Base-by-base conservation (phyloP, 2,113 vertebrate species). In the Ictalurus punctatus region DNA sequence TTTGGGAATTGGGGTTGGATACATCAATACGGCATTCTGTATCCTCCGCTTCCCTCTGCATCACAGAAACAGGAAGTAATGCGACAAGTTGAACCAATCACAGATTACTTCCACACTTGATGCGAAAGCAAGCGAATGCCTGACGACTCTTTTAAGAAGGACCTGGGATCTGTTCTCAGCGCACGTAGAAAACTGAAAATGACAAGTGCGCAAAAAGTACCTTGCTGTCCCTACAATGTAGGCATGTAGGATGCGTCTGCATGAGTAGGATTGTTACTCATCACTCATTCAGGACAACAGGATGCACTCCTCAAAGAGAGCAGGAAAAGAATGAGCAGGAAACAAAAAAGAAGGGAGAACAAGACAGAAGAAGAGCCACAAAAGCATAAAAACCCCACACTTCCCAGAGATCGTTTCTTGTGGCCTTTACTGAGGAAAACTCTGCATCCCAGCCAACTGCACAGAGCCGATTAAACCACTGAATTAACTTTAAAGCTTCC, bases 361-460 rank as follows among this genome's bases (percentile, higher is more conserved):
- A 14, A 25, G n/a, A 73, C 1, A 19, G 19, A 67, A 5, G 17
- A 40, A 54, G 37, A 27, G 44, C 86, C 37, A 61, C 0, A 73
- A 25, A 54, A 52, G 87, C 27, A 16, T 54, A 86, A 89, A 89
- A 91, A 78, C 85, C 79, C 79, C 79, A 59, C n/a, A 34, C 27
- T 10, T 58, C 52, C 16, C 48, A n/a, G 65, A 91, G 89, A 58
- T 85, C 0, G 74, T 91, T 90, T 91, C 92, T 93, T 84, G 92
- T 83, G 63, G 52, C 7, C 91, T 93, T 94, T 92, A 91, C 86
- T 91, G 90, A 52, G 91, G 87, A 85, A 87, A 79, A 40, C 89
- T 87, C 84, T 87, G 91, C 92, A 95, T 94, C 94, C 93, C 94
- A 93, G 91, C 91, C 87, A 90, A 89, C 91, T 92, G 88, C 92